These are phyloP conservation scores for Volucella inanis DNA, from an alignment of 2,888 invertebrate species.

Conservation along the genomic window DNA sequence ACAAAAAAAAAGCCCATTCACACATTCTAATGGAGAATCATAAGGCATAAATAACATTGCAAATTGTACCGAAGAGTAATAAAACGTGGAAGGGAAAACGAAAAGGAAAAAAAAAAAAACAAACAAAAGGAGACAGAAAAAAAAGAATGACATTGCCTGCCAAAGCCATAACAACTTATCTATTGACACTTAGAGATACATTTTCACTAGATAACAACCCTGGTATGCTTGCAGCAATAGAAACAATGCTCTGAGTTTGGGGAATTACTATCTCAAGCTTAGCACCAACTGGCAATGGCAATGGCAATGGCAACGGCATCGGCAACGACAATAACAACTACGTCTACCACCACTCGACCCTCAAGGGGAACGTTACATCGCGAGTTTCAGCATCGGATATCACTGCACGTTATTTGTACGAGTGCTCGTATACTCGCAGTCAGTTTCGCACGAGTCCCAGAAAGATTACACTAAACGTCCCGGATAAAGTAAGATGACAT, in stretches of 20 bases:
- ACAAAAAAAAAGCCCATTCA: conserved; percentile 63
- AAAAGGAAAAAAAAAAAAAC: conserved; percentile 13
- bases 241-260: conserved; percentile 11
- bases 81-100: conserved; percentile 45
- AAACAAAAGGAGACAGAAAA: conserved; percentile 46
- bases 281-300: conserved; percentile 17
- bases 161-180: conserved; percentile 70
- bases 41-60: conserved; percentile 73
- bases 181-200: conserved; percentile 74
- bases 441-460: conserved; percentile 29
- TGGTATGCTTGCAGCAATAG: conserved; percentile 46
- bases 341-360: background rate
- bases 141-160: conserved; percentile 43
- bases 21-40: conserved; percentile 71
- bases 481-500: conserved; percentile 43
- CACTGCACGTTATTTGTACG: background rate
- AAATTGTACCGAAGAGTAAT: conserved; percentile 71
- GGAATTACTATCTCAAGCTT: conserved; percentile 25
- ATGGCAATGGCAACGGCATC: background rate
- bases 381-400: background rate
- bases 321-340: background rate
- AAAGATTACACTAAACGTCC: conserved; percentile 54
- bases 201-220: conserved; percentile 57
- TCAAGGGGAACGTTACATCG: conserved; percentile 27
- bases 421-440: background rate